Percentiles rank a stretch among this genome's conserved stretches.
Conservation (phyloP, 2,797 vertebrate genomes). For the Prunella strophiata region DNA sequence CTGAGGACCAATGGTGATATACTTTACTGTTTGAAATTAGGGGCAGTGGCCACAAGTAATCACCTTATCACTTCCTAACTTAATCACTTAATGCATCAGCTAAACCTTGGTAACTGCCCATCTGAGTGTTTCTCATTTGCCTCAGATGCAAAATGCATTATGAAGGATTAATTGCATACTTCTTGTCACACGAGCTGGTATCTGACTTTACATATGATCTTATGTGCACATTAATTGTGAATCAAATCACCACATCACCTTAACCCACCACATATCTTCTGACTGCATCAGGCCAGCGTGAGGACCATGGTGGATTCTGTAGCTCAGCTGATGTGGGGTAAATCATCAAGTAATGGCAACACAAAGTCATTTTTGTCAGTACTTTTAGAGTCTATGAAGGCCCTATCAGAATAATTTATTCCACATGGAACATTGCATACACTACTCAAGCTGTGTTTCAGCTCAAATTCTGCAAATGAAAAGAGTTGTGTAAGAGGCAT, state of each 20-base stretch:
- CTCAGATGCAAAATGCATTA: background rate
- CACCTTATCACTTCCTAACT: background rate
- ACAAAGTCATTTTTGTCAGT: background rate
- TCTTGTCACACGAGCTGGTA: background rate
- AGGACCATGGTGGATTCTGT: background rate
- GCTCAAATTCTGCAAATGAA: background rate
- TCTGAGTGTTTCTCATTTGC: background rate
- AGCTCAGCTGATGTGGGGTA: background rate
- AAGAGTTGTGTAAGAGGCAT: background rate
- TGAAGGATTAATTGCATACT: background rate
- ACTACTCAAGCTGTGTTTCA: background rate
- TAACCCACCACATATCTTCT: background rate
- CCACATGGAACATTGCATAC: background rate
- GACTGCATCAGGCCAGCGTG: background rate
- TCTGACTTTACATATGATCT: background rate
- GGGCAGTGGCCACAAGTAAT: background rate
- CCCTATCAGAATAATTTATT: background rate
- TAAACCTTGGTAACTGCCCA: background rate
- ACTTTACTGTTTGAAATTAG: background rate
- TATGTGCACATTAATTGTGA: background rate
- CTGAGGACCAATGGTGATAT: background rate
- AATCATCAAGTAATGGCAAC: background rate
- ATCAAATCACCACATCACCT: background rate
- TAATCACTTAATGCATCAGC: background rate
- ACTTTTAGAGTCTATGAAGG: background rate